These are phyloP conservation scores for Hydractinia symbiolongicarpus DNA, from an alignment of 30 jellyfish, hydroid and myxozoan species.

Conservation along the genomic window DNA sequence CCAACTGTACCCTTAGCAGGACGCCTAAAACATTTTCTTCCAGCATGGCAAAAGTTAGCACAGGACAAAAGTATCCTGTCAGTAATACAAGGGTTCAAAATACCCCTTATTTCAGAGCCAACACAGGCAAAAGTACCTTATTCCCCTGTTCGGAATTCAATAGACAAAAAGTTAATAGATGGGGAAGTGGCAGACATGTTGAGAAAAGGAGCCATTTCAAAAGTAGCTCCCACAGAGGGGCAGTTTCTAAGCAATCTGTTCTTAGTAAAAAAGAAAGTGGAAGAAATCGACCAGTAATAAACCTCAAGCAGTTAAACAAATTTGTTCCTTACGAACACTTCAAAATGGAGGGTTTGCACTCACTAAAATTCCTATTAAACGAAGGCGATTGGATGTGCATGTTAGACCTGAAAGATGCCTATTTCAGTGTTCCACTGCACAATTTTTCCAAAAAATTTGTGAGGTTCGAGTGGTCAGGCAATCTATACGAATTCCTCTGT, in stretches of 20 bases:
- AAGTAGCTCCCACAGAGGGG: not conserved
- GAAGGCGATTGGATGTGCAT: not conserved
- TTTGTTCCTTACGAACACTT: conserved; percentile 16
- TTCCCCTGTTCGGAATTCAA: not conserved
- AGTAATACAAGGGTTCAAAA: not conserved
- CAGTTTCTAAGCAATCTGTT: not conserved
- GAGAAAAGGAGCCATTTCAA: too few species aligned
- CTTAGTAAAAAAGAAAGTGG: conserved; percentile 12
- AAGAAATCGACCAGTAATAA: not conserved
- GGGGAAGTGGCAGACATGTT: conserved; percentile 9
- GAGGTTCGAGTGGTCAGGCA: not conserved
- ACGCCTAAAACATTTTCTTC: not conserved
- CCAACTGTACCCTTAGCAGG: conserved; percentile 11
- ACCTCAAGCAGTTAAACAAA: not conserved
- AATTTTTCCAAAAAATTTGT: not conserved
- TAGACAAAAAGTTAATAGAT: not conserved
- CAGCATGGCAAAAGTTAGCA: not conserved
- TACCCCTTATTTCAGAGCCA: not conserved
- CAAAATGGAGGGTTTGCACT: conserved; percentile 16
- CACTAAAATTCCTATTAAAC: not conserved
- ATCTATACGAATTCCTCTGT: not conserved
- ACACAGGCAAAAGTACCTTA: not conserved
- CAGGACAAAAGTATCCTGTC: conserved; percentile 6
- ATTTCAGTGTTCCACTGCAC: not conserved
- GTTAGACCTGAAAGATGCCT: not conserved